Evolutionary conservation across 2,113 vertebrate species (phyloP).

Genomic region (Coptodon bakossiorum): DNA sequence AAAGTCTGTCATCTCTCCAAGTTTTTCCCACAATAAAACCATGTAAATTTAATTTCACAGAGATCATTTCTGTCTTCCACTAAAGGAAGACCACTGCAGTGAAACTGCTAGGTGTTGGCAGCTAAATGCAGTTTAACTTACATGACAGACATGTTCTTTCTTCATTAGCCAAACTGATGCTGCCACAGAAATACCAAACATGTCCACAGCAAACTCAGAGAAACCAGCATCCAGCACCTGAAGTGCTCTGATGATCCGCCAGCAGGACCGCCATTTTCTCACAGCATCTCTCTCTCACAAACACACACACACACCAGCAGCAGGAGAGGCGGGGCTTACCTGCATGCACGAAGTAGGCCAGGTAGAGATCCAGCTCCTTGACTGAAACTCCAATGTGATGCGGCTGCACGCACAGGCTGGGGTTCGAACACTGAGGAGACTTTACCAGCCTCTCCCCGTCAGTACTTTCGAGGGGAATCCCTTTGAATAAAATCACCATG

Average conservation of each 20-base stretch:
- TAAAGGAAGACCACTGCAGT: background rate
- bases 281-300: background rate
- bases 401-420: conserved; percentile 94
- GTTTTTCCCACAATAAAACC: background rate
- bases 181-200: background rate
- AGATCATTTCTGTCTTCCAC: background rate
- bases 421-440: conserved; percentile 97
- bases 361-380: conserved; percentile 98
- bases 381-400: conserved; percentile 99
- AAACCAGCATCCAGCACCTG: background rate
- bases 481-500: conserved; percentile 99
- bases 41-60: background rate
- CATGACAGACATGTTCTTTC: background rate
- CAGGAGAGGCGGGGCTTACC: conserved; percentile 77
- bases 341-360: conserved; percentile 98
- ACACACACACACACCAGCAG: background rate
- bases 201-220: background rate
- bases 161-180: background rate
- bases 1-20: background rate
- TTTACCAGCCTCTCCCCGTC: conserved; percentile 98
- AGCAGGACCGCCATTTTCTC: background rate
- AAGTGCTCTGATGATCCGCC: background rate
- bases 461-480: conserved; percentile 99
- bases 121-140: background rate
- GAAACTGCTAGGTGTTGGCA: background rate